These are phyloP conservation scores for Coptodon bakossiorum DNA, from an alignment of 2,113 vertebrate species.

Conservation along the genomic window DNA sequence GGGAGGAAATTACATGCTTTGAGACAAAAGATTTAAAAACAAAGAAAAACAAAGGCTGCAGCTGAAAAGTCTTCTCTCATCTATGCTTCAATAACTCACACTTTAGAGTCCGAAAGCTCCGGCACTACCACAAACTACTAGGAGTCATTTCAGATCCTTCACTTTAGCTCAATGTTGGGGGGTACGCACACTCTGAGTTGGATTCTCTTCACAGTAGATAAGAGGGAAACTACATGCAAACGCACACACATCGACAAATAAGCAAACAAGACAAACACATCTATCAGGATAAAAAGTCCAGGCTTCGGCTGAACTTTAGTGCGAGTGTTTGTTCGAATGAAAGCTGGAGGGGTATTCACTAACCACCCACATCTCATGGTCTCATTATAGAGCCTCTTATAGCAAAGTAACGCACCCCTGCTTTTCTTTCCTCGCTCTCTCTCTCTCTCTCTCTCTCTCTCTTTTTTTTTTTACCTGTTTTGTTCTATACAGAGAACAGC, in stretches of 20 bases:
- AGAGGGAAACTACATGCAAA: not conserved
- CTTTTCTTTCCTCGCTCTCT: not conserved
- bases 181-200: not conserved
- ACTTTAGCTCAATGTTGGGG: not conserved
- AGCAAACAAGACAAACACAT: not conserved
- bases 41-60: not conserved
- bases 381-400: not conserved
- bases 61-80: not conserved
- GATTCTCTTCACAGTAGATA: not conserved
- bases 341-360: not conserved
- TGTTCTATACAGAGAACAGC: not conserved
- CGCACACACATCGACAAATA: not conserved
- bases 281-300: not conserved
- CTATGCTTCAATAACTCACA: not conserved
- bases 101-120: not conserved
- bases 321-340: not conserved
- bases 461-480: not conserved
- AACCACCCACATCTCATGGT: not conserved
- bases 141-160: not conserved
- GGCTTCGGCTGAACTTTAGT: not conserved
- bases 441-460: not conserved
- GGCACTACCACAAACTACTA: not conserved
- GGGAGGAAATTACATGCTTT: not conserved
- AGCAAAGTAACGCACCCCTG: not conserved
- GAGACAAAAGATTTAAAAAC: not conserved